A percentile compares a stretch with the other conserved stretches of the same genome.
Conservation (phyloP, 1,140 invertebrate genomes). For the Caenorhabditis brenneri region DNA sequence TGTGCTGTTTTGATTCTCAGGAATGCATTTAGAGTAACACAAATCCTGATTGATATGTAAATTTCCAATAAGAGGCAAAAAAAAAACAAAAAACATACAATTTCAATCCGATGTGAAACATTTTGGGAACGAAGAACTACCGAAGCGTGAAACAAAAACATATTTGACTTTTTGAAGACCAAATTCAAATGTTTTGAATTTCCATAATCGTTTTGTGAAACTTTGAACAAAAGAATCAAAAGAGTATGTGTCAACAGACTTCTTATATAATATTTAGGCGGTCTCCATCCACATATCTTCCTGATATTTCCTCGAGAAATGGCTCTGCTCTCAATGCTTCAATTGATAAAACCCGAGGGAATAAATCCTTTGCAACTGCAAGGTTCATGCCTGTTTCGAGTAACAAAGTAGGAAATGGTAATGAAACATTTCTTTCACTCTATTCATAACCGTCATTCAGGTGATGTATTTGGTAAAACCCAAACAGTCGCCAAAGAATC, state of each 20-base stretch:
- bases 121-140: too few relatives aligned
- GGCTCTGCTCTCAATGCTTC: not conserved
- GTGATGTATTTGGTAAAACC: not conserved
- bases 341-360: constrained; percentile 4
- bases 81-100: too few relatives aligned
- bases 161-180: too few relatives aligned
- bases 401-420: not conserved
- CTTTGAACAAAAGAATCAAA: too few relatives aligned
- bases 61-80: too few relatives aligned
- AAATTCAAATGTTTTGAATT: too few relatives aligned
- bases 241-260: too few relatives aligned
- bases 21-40: too few relatives aligned
- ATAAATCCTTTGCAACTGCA: not conserved
- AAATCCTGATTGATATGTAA: too few relatives aligned
- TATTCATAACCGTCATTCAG: not conserved
- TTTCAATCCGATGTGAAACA: too few relatives aligned
- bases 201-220: too few relatives aligned
- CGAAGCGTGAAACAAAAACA: too few relatives aligned
- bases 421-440: not conserved
- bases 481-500: not conserved
- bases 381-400: not conserved
- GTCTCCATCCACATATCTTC: not conserved
- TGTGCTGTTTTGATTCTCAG: not conserved
- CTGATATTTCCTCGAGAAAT: not conserved
- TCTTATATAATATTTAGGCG: not conserved